These are phyloP conservation scores for Acanthosepion esculentum DNA, from an alignment of 2,888 invertebrate genomes.

Conservation along the genomic window DNA sequence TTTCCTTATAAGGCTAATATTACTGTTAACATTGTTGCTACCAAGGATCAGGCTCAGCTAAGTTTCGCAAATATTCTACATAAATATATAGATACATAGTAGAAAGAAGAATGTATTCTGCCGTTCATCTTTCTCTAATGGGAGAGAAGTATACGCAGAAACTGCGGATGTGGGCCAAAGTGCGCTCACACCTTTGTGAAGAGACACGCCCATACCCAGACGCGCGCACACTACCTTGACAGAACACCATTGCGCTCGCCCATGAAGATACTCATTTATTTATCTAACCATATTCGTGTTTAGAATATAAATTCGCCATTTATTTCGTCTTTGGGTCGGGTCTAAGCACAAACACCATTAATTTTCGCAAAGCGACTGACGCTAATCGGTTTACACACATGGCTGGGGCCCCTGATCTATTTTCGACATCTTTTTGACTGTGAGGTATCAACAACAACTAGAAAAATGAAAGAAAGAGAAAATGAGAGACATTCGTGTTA, in stretches of 20 bases:
- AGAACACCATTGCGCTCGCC: not conserved
- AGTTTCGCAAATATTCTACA: not conserved
- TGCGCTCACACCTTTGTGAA: not conserved
- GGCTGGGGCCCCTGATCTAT: not conserved
- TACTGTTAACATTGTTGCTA: too few species aligned
- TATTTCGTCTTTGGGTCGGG: not conserved
- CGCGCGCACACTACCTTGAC: too few species aligned
- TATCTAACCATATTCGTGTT: not conserved
- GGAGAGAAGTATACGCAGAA: not conserved
- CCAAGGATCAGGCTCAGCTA: too few species aligned
- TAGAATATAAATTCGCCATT: conserved; percentile 6
- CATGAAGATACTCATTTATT: conserved; percentile 33
- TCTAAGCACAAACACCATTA: conserved; percentile 4
- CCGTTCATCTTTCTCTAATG: not conserved
- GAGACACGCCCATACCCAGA: not conserved
- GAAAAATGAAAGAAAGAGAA: not conserved
- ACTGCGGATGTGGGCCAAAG: not conserved
- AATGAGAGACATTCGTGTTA: not conserved
- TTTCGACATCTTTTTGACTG: not conserved
- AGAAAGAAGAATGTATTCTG: not conserved
- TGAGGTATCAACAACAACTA: not conserved
- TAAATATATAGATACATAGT: not conserved
- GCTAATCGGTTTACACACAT: not conserved
- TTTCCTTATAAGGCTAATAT: too few species aligned
- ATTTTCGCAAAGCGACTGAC: conserved; percentile 22